Evolutionary conservation across 2,888 invertebrate species (phyloP).

Genomic region (Ormia ochracea): DNA sequence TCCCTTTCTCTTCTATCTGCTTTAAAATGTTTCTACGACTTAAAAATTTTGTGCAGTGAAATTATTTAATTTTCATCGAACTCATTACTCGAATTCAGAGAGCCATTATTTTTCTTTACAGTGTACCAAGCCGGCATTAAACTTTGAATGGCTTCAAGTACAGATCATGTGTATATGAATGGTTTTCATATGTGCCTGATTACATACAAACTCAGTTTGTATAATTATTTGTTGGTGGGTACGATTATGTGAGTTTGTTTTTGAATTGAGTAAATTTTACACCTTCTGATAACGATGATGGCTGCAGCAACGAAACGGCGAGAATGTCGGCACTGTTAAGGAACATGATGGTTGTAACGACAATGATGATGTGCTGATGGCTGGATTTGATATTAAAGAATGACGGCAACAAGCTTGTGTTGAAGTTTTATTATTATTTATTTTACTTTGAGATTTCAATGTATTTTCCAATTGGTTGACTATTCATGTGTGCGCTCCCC

Average conservation of each 20-base stretch:
- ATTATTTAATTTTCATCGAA: too few relatives aligned
- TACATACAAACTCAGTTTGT: background rate
- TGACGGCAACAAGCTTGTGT: slow-evolving; percentile 54
- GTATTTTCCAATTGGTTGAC: slow-evolving; percentile 27
- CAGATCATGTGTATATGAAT: background rate
- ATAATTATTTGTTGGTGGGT: background rate
- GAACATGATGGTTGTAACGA: background rate
- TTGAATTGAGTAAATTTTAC: slow-evolving; percentile 25
- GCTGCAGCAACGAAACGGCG: background rate
- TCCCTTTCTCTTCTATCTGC: too few relatives aligned
- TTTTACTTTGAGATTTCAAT: slow-evolving; percentile 23
- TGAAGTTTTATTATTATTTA: slow-evolving; percentile 29
- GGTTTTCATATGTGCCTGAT: background rate
- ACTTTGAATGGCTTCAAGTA: background rate
- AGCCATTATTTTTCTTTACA: background rate
- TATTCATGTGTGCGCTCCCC: slow-evolving; percentile 25
- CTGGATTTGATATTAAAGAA: slow-evolving; percentile 29
- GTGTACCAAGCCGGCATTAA: background rate
- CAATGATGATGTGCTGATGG: background rate
- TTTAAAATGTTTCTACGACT: too few relatives aligned
- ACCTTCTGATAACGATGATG: slow-evolving; percentile 34
- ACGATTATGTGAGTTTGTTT: background rate
- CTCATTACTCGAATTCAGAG: background rate
- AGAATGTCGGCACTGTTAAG: slow-evolving; percentile 11
- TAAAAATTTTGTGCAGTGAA: too few relatives aligned